Percentiles rank a stretch among this genome's conserved stretches.
Conservation (phyloP, 2,888 invertebrate genomes). For the Mimumesa dahlbomi region DNA sequence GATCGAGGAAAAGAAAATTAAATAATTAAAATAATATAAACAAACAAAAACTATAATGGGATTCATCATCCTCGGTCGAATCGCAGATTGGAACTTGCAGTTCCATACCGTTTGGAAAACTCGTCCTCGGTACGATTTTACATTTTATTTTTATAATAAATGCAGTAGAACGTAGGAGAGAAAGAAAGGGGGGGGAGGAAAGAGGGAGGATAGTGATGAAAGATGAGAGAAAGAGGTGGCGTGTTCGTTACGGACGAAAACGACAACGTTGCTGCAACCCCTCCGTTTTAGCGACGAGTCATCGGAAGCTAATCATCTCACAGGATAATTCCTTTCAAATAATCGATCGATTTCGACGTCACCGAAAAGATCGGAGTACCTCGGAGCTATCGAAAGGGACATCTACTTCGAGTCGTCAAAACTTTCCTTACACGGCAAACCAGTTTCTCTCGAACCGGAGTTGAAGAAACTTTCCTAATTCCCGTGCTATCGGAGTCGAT, state of each 20-base stretch:
- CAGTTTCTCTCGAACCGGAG: background rate
- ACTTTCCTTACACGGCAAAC: slow-evolving; percentile 32
- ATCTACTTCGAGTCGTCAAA: slow-evolving; percentile 22
- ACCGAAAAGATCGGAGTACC: slow-evolving; percentile 18
- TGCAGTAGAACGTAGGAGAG: slow-evolving; percentile 64
- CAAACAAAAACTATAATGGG: too few species aligned
- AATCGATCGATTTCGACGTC: slow-evolving; percentile 12
- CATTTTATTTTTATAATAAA: slow-evolving; percentile 79
- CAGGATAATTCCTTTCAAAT: slow-evolving; percentile 34
- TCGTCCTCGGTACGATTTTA: slow-evolving; percentile 77
- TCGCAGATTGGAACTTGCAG: slow-evolving; percentile 54
- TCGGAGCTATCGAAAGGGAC: slow-evolving; percentile 10
- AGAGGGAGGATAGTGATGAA: slow-evolving; percentile 6
- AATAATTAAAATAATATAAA: too few species aligned
- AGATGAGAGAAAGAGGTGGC: slow-evolving; percentile 12
- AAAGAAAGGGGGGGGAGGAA: slow-evolving; percentile 19
- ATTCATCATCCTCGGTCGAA: too few species aligned
- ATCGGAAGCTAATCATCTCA: slow-evolving; percentile 27
- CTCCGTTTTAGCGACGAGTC: background rate
- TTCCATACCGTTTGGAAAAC: slow-evolving; percentile 66
- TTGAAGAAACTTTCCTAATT: slow-evolving; percentile 43
- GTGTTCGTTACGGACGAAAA: slow-evolving; percentile 27
- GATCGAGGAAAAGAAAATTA: slow-evolving; percentile 1
- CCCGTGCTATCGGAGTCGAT: slow-evolving; percentile 15
- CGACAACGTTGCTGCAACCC: slow-evolving; percentile 44